Conservation (phyloP, 2,113 vertebrate species). For the Elephas maximus region DNA sequence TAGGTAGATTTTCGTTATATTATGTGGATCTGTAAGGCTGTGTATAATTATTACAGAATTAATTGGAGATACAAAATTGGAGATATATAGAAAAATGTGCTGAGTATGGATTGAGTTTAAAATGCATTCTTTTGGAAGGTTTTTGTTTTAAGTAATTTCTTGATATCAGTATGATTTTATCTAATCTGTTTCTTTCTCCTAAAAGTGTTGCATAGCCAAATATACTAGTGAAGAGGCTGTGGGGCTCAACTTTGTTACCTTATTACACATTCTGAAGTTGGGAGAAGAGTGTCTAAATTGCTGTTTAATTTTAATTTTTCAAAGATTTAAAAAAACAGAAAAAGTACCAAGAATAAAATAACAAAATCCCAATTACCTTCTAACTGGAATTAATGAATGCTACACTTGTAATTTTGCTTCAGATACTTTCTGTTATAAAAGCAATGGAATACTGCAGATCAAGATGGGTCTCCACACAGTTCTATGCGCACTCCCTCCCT, state of each 20-base stretch:
- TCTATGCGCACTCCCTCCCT: not conserved
- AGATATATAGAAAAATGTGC: not conserved
- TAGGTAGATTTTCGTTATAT: not conserved
- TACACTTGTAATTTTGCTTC: slow-evolving; percentile 24
- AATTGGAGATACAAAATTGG: not conserved
- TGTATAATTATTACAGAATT: not conserved
- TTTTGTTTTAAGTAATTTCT: slow-evolving; percentile 35
- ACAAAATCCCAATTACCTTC: not conserved
- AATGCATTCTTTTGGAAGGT: not conserved
- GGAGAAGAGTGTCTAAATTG: not conserved
- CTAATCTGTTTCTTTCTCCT: not conserved
- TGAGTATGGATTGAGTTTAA: not conserved
- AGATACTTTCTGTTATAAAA: slow-evolving; percentile 11
- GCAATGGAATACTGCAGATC: not conserved
- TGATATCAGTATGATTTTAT: slow-evolving; percentile 4
- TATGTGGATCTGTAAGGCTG: not conserved
- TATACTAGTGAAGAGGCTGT: not conserved
- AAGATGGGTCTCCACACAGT: not conserved
- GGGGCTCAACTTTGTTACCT: not conserved
- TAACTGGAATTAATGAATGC: not conserved
- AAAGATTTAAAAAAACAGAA: not conserved
- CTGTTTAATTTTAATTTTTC: not conserved
- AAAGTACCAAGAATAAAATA: not conserved
- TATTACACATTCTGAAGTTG: not conserved
- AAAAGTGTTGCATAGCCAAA: not conserved